A percentile compares a stretch with the other conserved stretches of the same genome.
Evolutionary conservation across 2,113 vertebrate genomes (phyloP).

Genomic region (Picathartes gymnocephalus): DNA sequence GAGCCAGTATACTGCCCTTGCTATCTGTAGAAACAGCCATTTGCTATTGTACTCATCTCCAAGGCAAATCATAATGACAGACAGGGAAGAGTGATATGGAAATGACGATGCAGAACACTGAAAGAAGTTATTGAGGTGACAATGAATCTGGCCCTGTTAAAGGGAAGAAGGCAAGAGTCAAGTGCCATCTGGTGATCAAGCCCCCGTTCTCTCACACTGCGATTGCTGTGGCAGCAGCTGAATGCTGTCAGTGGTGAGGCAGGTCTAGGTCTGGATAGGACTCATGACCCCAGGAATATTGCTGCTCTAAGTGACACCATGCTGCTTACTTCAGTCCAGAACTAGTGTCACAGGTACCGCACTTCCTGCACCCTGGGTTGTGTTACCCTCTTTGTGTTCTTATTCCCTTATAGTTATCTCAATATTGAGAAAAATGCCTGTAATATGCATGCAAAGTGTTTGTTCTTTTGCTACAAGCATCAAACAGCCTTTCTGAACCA

Average conservation of each 20-base stretch:
- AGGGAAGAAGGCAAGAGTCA: neutral
- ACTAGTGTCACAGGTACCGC: fast-evolving
- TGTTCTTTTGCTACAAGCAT: neutral
- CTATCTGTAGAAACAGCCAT: neutral
- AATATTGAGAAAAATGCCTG: neutral
- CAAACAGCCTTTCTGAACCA: neutral
- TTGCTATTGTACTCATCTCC: neutral
- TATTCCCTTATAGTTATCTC: neutral
- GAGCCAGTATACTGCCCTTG: neutral
- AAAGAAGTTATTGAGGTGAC: neutral
- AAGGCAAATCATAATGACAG: neutral
- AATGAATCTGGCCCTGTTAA: neutral
- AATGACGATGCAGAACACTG: neutral
- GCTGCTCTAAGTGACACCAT: neutral
- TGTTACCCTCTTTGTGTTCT: neutral
- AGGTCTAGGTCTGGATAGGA: neutral
- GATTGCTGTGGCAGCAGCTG: neutral
- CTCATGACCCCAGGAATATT: neutral
- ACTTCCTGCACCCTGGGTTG: neutral
- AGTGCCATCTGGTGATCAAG: no score
- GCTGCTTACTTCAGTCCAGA: neutral
- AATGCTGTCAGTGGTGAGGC: neutral
- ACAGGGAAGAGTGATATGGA: neutral
- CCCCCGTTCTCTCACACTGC: neutral
- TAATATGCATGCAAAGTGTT: neutral